phyloP scores from a whole-genome alignment of 2,888 invertebrate species.

The Lathronympha strigana region DNA sequence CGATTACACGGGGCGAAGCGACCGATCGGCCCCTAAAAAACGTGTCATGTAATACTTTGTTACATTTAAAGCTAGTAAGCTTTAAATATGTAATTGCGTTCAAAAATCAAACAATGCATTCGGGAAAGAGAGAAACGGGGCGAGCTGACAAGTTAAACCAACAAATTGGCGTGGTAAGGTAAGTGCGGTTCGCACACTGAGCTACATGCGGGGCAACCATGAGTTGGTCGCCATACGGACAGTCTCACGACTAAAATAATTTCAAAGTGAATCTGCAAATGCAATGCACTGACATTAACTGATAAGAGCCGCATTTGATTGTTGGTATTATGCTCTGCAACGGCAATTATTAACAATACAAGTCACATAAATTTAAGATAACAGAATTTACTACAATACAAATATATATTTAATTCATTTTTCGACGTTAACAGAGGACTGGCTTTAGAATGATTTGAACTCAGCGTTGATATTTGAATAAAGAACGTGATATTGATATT shows the following conservation, averaged over 20 bases:
- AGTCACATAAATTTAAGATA: constrained; percentile 1
- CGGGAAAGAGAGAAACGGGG: constrained; percentile 22
- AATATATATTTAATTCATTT: constrained; percentile 1
- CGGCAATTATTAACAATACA: constrained; percentile 3
- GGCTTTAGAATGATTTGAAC: background rate
- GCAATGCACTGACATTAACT: constrained; percentile 9
- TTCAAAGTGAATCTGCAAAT: constrained; percentile 19
- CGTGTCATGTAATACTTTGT: too few species aligned
- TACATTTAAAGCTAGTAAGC: too few species aligned
- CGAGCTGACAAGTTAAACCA: constrained; percentile 34
- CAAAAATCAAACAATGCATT: constrained; percentile 40
- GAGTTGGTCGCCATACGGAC: constrained; percentile 14
- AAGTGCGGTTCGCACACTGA: constrained; percentile 34
- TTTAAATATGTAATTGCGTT: constrained; percentile 35
- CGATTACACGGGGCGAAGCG: too few species aligned
- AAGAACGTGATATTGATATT: background rate
- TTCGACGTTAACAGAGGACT: background rate
- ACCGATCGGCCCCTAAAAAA: too few species aligned
- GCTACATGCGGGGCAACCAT: constrained; percentile 27
- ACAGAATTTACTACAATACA: constrained; percentile 3
- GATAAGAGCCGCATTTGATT: constrained; percentile 10
- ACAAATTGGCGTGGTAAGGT: constrained; percentile 30
- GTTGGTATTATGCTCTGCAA: background rate
- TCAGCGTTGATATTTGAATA: background rate
- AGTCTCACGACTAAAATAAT: constrained; percentile 18